Evolutionary conservation across 2,113 vertebrate genomes (phyloP), one percentile per base, ranked within the genome.

Genomic region (Myotis yumanensis): DNA sequence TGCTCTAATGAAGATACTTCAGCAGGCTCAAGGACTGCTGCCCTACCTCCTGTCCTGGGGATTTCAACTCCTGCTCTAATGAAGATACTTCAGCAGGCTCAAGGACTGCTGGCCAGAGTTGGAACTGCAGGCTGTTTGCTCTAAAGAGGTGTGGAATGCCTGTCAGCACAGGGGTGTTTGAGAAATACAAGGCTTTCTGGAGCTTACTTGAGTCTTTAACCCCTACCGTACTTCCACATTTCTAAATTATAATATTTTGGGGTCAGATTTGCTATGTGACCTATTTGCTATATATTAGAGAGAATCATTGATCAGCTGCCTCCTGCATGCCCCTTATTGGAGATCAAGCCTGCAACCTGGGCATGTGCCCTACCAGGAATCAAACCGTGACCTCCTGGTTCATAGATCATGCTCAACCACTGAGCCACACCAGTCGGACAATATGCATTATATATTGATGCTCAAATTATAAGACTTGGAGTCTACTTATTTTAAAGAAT

Each of bases 41-140:
- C 23, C 32, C 20, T n/a, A 1, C 51, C 48, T 52, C n/a, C 54
- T 4, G 0, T 10, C 43, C 2, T 5, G 4, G 10, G 46, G 71
- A 20, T 7, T 18, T 14, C 4, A 1, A 4, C 30, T 83, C 11
- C 35, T 25, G 48, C 32, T 62, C 14, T 32, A 3, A n/a, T 4
- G 7, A 32, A 15, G 11, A 11, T 11, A 28, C 66, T 12, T 0
- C 12, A 28, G 5, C 5, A 22, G n/a, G 10, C 28, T 2, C 10
- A 11, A 51, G 22, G 7, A 3, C 54, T 89, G 11, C 6, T 15
- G 25, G 54, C 12, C 16, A 4, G 5, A n/a, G 1, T 6, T 6
- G 66, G 40, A 22, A 16, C 35, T 28, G 7, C 35, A 48, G 72
- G 9, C 30, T n/a, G 37, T 83, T 54, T 51, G 37, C 68, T 35